Conservation (phyloP, 2,888 invertebrate species). For the Scrobipalpa atriplicella region DNA sequence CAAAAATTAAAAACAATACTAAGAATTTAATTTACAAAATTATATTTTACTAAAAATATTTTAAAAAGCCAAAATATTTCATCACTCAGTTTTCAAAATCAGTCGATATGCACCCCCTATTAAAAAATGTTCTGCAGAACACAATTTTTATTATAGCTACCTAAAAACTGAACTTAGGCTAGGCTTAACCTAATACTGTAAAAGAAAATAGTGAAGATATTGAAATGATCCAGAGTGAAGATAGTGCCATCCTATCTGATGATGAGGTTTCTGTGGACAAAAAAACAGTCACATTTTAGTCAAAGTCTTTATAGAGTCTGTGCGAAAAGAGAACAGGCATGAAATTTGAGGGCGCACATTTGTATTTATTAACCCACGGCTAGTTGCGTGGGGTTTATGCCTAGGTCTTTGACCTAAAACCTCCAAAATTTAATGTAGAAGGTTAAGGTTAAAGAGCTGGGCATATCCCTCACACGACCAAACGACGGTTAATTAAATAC, state of each 20-base stretch:
- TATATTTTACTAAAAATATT: neutral
- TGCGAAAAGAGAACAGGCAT: too few species aligned
- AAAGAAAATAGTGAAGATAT: conserved; percentile 44
- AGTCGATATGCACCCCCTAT: conserved; percentile 8
- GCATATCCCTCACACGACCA: too few species aligned
- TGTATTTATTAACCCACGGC: too few species aligned
- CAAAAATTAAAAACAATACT: conserved; percentile 35
- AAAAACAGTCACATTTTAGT: conserved; percentile 26
- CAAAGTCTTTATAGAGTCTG: neutral
- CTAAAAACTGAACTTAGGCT: conserved; percentile 27
- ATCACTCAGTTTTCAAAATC: neutral
- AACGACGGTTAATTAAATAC: too few species aligned
- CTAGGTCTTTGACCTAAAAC: too few species aligned
- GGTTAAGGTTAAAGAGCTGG: too few species aligned
- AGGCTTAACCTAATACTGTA: conserved; percentile 48
- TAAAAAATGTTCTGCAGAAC: conserved; percentile 40
- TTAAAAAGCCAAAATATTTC: neutral
- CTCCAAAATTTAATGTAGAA: too few species aligned
- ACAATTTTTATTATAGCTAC: conserved; percentile 35
- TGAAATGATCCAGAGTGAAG: conserved; percentile 38
- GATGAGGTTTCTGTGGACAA: conserved; percentile 42
- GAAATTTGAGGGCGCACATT: too few species aligned
- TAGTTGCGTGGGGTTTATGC: too few species aligned
- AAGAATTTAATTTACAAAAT: neutral
- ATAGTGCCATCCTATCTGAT: conserved; percentile 34